phyloP scores from a whole-genome alignment of 2,888 invertebrate genomes.

The Mactromeris polynyma region DNA sequence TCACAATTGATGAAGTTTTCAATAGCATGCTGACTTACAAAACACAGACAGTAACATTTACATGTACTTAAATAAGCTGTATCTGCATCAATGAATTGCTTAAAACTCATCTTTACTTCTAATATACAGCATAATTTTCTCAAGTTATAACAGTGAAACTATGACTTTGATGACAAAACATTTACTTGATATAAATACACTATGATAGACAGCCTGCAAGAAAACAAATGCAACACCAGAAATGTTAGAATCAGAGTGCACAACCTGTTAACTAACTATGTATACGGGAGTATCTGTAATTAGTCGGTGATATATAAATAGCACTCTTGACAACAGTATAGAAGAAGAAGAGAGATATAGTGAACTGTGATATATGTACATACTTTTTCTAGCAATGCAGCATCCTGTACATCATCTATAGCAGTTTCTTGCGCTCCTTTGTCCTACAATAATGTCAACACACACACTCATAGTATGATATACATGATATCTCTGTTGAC shows the following conservation, averaged over 20 bases:
- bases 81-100: too few relatives aligned
- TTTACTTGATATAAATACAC: too few relatives aligned
- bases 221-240: background rate
- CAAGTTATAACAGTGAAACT: too few relatives aligned
- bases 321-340: background rate
- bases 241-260: background rate
- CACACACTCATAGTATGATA: background rate
- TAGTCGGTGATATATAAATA: background rate
- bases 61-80: too few relatives aligned
- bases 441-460: slow-evolving; percentile 64
- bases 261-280: background rate
- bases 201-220: background rate
- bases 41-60: too few relatives aligned
- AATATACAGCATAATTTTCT: too few relatives aligned
- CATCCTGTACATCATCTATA: slow-evolving; percentile 62
- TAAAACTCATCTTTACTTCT: too few relatives aligned
- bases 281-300: background rate
- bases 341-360: background rate
- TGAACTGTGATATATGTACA: slow-evolving; percentile 37
- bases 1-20: too few relatives aligned
- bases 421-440: slow-evolving; percentile 67
- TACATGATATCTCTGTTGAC: background rate
- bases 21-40: too few relatives aligned
- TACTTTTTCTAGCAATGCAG: slow-evolving; percentile 70
- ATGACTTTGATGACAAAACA: too few relatives aligned